Conservation (phyloP, 2,797 vertebrate species). For the Hirundo rustica region DNA sequence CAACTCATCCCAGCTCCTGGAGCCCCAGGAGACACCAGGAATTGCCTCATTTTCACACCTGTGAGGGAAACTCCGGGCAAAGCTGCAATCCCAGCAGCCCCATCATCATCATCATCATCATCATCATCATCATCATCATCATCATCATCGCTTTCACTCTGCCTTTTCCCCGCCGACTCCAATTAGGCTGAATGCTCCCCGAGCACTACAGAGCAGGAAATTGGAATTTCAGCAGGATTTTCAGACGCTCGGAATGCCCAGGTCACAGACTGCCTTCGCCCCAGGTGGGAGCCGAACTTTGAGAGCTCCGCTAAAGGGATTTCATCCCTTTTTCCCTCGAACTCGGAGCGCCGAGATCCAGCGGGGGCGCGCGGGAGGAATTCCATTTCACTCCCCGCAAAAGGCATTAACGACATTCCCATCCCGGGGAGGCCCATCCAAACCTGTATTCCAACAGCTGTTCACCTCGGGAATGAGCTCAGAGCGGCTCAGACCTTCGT, state of each 20-base stretch:
- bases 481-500: not conserved
- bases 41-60: not conserved
- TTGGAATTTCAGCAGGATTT: not conserved
- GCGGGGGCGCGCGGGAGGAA: not conserved
- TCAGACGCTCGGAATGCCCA: not conserved
- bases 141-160: not conserved
- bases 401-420: not conserved
- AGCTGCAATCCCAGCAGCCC: not conserved
- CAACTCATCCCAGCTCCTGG: not conserved
- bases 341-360: not conserved
- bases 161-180: not conserved
- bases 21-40: not conserved
- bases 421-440: not conserved
- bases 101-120: not conserved
- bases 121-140: not conserved
- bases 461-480: not conserved
- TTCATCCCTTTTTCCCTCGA: not conserved
- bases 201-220: not conserved
- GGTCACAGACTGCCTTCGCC: not conserved
- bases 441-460: not conserved
- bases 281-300: not conserved
- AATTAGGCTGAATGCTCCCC: not conserved
- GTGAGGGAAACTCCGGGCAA: not conserved
- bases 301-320: not conserved
- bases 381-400: not conserved